Conservation (phyloP, 1,140 invertebrate species). For the Bursaphelenchus mucronatus region DNA sequence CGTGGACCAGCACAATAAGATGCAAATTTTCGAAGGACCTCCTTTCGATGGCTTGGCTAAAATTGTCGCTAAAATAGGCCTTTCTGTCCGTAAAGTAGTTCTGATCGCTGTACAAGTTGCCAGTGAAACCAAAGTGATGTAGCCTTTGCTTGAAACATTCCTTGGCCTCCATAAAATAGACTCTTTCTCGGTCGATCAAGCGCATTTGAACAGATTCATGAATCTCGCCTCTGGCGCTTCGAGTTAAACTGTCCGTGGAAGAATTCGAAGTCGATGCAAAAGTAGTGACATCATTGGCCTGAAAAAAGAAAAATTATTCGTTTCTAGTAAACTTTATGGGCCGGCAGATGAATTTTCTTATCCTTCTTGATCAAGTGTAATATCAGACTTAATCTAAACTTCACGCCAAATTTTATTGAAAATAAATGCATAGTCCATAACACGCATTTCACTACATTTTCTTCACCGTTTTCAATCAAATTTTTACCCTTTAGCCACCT, state of each 20-base stretch:
- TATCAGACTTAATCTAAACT: no score
- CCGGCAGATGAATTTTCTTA: no score
- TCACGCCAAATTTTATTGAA: no score
- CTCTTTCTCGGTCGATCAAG: constrained; percentile 23
- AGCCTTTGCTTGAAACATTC: constrained; percentile 28
- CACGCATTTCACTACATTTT: no score
- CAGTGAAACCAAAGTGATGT: constrained; percentile 12
- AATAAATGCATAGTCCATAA: no score
- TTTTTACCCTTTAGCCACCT: no score
- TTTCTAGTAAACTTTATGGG: no score
- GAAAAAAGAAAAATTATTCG: no score
- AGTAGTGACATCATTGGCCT: neutral
- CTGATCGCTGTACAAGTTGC: constrained; percentile 34
- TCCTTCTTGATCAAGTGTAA: no score
- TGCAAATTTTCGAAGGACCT: constrained; percentile 23
- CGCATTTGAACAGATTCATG: constrained; percentile 15
- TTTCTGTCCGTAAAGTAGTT: constrained; percentile 9
- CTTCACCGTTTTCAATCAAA: no score
- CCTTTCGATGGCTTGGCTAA: constrained; percentile 24
- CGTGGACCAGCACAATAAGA: constrained; percentile 39
- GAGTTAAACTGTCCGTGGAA: constrained; percentile 15
- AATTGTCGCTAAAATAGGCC: constrained; percentile 26
- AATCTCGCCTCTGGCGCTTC: neutral
- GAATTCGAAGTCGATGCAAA: constrained; percentile 18
- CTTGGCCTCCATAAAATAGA: constrained; percentile 30